Conservation (phyloP, 2,888 invertebrate species). For the Lasioglossum figueresi region DNA sequence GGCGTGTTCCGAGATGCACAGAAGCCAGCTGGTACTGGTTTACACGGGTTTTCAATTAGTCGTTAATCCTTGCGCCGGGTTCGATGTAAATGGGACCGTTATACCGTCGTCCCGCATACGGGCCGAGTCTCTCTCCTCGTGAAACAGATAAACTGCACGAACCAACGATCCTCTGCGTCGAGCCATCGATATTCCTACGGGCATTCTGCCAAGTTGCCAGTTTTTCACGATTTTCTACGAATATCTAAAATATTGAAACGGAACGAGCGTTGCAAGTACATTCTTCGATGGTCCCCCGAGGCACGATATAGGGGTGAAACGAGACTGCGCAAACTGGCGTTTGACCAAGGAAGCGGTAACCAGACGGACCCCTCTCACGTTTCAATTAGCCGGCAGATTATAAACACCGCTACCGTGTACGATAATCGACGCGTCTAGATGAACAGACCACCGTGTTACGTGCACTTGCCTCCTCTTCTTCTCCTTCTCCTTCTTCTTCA, state of each 20-base stretch:
- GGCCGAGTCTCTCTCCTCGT: background rate
- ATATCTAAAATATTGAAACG: background rate
- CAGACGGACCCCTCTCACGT: slow-evolving; percentile 55
- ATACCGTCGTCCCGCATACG: slow-evolving; percentile 31
- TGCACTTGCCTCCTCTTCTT: background rate
- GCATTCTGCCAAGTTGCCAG: background rate
- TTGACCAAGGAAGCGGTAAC: slow-evolving; percentile 52
- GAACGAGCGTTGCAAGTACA: background rate
- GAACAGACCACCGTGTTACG: slow-evolving; percentile 37
- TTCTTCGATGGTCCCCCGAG: background rate
- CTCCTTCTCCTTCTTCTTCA: background rate
- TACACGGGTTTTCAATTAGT: slow-evolving; percentile 55
- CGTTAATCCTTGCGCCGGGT: slow-evolving; percentile 32
- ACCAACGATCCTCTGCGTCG: background rate
- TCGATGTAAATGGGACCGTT: slow-evolving; percentile 54
- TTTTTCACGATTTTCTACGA: background rate
- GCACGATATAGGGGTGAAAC: slow-evolving; percentile 4
- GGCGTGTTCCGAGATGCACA: background rate
- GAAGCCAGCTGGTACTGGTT: slow-evolving; percentile 1
- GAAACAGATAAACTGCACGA: slow-evolving; percentile 15
- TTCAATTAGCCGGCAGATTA: slow-evolving; percentile 67
- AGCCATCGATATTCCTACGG: background rate
- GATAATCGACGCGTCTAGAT: slow-evolving; percentile 45
- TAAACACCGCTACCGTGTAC: slow-evolving; percentile 39
- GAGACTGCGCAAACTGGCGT: slow-evolving; percentile 3